phyloP scores from a whole-genome alignment of 2,888 invertebrate species.

The Acanthosepion pharaonis region DNA sequence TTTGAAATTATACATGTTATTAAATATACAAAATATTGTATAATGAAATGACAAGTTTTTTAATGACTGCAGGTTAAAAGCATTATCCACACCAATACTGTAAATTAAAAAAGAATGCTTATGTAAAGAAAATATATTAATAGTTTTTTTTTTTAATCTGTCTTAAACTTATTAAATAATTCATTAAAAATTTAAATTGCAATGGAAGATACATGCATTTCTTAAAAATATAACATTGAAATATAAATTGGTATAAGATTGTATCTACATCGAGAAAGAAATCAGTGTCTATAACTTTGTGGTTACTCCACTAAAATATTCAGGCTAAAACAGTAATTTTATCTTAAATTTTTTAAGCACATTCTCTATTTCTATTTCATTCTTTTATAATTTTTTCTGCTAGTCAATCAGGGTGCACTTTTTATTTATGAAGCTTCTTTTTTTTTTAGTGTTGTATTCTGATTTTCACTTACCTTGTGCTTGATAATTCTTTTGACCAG shows the following conservation, averaged over 20 bases:
- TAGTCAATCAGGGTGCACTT: slow-evolving; percentile 21
- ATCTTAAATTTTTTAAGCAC: neutral
- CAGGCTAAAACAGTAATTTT: slow-evolving; percentile 4
- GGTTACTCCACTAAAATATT: neutral
- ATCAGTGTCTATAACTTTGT: neutral
- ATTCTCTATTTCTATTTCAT: neutral
- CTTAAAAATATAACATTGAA: neutral
- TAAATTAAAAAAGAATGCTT: too few relatives aligned
- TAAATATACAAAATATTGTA: too few relatives aligned
- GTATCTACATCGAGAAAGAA: neutral
- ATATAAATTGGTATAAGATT: neutral
- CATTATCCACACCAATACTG: too few relatives aligned
- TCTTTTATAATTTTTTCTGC: neutral
- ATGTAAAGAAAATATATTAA: too few relatives aligned
- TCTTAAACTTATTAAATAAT: neutral
- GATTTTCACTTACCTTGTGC: neutral
- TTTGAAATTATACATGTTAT: too few relatives aligned
- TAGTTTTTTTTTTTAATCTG: neutral
- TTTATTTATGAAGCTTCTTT: neutral
- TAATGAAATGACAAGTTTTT: too few relatives aligned
- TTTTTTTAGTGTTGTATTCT: neutral
- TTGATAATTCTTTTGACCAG: neutral
- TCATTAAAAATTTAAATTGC: neutral
- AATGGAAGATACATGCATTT: neutral
- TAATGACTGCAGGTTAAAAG: too few relatives aligned